phyloP scores from a whole-genome alignment of 2,113 vertebrate genomes.

The Guaruba guarouba region DNA sequence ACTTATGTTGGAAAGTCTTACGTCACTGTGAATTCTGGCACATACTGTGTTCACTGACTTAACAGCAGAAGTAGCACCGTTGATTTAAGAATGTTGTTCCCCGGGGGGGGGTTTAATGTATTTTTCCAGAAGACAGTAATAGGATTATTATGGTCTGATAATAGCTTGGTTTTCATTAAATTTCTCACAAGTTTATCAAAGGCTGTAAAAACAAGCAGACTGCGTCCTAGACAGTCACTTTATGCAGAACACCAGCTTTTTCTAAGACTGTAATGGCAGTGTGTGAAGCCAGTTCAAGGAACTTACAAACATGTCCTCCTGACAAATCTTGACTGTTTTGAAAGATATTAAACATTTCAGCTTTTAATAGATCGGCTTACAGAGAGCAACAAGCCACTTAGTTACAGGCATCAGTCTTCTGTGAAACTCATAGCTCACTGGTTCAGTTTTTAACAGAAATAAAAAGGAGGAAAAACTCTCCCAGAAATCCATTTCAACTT shows the following conservation, averaged over 20 bases:
- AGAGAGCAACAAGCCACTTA: not conserved
- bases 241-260: not conserved
- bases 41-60: slow-evolving; percentile 14
- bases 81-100: slow-evolving; percentile 52
- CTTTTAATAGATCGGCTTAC: not conserved
- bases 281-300: not conserved
- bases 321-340: not conserved
- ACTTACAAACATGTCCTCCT: not conserved
- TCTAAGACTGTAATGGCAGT: not conserved
- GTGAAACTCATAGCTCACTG: not conserved
- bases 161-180: slow-evolving; percentile 32
- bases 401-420: not conserved
- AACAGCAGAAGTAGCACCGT: slow-evolving; percentile 39
- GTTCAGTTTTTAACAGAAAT: not conserved
- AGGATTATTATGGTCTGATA: slow-evolving; percentile 35
- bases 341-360: not conserved
- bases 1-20: slow-evolving; percentile 70
- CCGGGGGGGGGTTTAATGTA: not conserved
- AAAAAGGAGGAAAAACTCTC: not conserved
- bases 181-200: not conserved
- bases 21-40: slow-evolving; percentile 70
- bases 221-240: not conserved
- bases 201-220: not conserved
- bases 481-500: not conserved
- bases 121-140: slow-evolving; percentile 63